Evolutionary conservation across 2,888 invertebrate genomes (phyloP).

Genomic region (Sepioteuthis lessoniana): DNA sequence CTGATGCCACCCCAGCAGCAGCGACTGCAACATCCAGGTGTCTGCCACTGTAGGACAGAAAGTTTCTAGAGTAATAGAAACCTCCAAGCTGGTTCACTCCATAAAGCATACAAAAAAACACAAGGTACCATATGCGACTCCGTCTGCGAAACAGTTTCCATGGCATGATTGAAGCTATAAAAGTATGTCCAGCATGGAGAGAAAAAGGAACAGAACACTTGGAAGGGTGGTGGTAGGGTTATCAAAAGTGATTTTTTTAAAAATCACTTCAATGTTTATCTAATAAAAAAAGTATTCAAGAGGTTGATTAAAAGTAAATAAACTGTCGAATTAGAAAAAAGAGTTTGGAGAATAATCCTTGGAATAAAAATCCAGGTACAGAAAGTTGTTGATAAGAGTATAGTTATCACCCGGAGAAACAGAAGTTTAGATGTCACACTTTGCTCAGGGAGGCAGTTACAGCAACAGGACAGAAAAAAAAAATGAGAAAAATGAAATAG

Average conservation of each 20-base stretch:
- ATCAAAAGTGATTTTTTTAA: neutral
- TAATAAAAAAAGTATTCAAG: neutral
- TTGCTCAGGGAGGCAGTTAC: neutral
- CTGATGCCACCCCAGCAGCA: neutral
- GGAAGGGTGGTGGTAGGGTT: neutral
- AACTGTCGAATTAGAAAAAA: neutral
- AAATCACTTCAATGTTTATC: neutral
- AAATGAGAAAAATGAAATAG: neutral
- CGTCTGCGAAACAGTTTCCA: conserved; percentile 43
- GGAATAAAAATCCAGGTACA: neutral
- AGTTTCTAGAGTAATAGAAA: conserved; percentile 39
- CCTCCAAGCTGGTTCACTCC: conserved; percentile 42
- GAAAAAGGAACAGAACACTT: neutral
- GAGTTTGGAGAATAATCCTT: neutral
- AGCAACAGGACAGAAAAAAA: neutral
- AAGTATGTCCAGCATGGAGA: neutral
- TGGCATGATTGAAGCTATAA: conserved; percentile 37
- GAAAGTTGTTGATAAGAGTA: neutral
- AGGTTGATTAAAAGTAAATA: neutral
- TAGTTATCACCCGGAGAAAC: neutral
- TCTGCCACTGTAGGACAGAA: neutral
- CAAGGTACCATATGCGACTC: conserved; percentile 45
- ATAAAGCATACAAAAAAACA: conserved; percentile 37
- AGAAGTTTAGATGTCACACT: neutral
- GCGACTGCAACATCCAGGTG: conserved; percentile 38